Evolutionary conservation across 2,113 vertebrate species (phyloP).

Genomic region (Pelecanus crispus): DNA sequence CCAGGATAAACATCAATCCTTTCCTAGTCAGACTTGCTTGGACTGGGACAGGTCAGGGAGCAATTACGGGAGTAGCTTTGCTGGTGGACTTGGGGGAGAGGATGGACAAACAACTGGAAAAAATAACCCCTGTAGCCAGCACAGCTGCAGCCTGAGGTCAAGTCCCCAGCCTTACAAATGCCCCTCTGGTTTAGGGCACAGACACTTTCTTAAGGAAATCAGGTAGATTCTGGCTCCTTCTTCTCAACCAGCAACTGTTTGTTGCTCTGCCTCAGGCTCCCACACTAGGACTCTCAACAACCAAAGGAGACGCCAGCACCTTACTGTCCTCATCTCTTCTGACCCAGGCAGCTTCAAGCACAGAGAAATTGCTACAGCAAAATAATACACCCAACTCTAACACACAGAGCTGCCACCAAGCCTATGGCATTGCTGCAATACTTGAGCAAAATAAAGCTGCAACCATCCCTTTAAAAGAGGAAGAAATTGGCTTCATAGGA

Average conservation of each 20-base stretch:
- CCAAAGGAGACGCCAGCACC: neutral
- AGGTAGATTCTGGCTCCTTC: neutral
- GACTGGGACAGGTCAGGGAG: neutral
- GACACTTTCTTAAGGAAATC: neutral
- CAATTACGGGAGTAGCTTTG: neutral
- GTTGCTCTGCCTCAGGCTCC: neutral
- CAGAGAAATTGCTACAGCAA: neutral
- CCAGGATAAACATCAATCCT: neutral
- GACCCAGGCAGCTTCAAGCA: neutral
- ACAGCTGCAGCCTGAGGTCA: neutral
- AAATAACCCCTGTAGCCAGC: neutral
- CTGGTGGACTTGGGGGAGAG: neutral
- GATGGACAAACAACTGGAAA: neutral
- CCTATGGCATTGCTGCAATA: fast-evolving
- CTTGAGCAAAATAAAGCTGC: neutral
- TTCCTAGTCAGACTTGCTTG: neutral
- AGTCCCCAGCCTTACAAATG: neutral
- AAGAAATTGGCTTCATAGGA: constrained; percentile 5
- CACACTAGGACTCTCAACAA: neutral
- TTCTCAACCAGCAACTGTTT: neutral
- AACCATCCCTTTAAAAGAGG: neutral
- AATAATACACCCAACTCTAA: neutral
- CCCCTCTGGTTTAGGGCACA: neutral
- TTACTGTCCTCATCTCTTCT: neutral
- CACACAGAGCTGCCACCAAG: neutral